These are phyloP conservation scores for Himalopsyche japonica DNA, from an alignment of 2,888 invertebrate species.

Conservation along the genomic window DNA sequence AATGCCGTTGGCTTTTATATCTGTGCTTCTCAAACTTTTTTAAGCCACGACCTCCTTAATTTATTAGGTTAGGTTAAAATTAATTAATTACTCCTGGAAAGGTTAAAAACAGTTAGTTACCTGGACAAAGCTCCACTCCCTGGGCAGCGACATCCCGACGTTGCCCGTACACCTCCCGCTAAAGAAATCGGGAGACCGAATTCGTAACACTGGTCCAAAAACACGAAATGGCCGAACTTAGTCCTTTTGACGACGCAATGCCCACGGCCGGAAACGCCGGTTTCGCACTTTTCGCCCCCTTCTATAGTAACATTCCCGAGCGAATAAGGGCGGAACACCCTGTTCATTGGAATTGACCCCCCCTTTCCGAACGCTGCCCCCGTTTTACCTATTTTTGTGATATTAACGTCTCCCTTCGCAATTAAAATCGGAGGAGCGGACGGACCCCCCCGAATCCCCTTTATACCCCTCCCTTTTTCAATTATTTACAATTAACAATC, in stretches of 20 bases:
- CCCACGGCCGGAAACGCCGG: neutral
- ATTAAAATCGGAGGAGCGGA: neutral
- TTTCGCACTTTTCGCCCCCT: neutral
- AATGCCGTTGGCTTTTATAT: too few species aligned
- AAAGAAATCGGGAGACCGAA: slow-evolving; percentile 47
- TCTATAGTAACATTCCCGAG: neutral
- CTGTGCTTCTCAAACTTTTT: too few species aligned
- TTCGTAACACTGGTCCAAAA: slow-evolving; percentile 10
- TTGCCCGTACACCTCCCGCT: slow-evolving; percentile 41
- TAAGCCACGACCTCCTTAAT: too few species aligned
- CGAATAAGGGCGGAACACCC: neutral
- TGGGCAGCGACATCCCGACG: slow-evolving; percentile 61
- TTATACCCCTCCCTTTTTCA: too few species aligned
- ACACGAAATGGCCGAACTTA: neutral
- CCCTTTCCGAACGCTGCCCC: neutral
- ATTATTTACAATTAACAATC: too few species aligned
- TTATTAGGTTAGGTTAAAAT: too few species aligned
- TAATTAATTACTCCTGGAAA: too few species aligned
- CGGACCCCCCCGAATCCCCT: neutral
- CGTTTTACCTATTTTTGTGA: neutral
- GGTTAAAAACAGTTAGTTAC: too few species aligned
- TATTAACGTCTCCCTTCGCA: neutral
- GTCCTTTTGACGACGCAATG: too few species aligned
- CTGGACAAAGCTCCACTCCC: slow-evolving; percentile 65
- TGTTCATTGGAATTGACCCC: neutral